These are phyloP conservation scores for Xenopus laevis DNA, from an alignment of 2,113 vertebrate genomes.

Conservation along the genomic window DNA sequence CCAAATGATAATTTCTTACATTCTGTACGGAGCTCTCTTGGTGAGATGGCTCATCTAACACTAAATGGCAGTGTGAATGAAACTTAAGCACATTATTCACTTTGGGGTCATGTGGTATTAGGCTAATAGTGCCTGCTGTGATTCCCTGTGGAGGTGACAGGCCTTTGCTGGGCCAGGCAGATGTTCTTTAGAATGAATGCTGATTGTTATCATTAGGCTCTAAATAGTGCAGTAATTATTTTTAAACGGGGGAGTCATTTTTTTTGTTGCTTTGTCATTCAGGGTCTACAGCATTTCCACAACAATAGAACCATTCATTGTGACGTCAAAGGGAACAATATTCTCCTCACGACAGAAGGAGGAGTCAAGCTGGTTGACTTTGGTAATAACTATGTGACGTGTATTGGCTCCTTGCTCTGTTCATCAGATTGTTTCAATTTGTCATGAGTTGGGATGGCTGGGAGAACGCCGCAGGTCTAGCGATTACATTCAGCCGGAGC, in stretches of 20 bases:
- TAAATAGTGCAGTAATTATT: constrained; percentile 57
- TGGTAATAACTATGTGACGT: constrained; percentile 77
- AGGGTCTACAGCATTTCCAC: constrained; percentile 97
- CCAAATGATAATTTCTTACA: constrained; percentile 93
- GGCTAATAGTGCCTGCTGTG: constrained; percentile 47
- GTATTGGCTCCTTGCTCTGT: constrained; percentile 58
- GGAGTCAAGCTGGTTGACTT: constrained; percentile 98
- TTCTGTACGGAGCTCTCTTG: constrained; percentile 84
- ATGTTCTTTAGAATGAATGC: constrained; percentile 49
- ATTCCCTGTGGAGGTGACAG: constrained; percentile 44
- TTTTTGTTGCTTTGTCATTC: constrained; percentile 46
- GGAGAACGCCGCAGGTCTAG: constrained; percentile 41
- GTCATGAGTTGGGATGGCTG: constrained; percentile 51
- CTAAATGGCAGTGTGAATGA: constrained; percentile 55
- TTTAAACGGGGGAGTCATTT: constrained; percentile 56
- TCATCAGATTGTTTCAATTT: constrained; percentile 65
- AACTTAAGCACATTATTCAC: constrained; percentile 48
- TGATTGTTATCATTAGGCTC: constrained; percentile 55
- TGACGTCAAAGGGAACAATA: constrained; percentile 98
- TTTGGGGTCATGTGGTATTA: constrained; percentile 28
- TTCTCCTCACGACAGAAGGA: constrained; percentile 92
- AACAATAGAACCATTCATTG: constrained; percentile 94
- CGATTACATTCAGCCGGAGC: constrained; percentile 46
- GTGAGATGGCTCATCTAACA: constrained; percentile 67
- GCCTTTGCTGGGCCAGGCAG: constrained; percentile 43